Evolutionary conservation across 1,140 invertebrate genomes (phyloP), one percentile per base, ranked within the genome.

Genomic region (Drosophila leontia): DNA sequence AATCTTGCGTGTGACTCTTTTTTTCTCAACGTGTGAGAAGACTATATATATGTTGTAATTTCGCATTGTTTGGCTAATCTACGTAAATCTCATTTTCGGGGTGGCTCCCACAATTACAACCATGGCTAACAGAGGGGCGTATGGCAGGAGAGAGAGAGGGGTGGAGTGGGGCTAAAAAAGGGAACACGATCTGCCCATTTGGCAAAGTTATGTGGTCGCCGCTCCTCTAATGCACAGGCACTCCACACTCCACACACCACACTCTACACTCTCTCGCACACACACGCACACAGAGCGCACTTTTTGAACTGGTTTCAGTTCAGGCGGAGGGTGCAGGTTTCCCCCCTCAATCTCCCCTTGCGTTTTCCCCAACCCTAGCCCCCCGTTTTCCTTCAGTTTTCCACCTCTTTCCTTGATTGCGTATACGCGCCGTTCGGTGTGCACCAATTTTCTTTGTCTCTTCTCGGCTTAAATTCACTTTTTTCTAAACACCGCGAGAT

Each of bases 21-120:
- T 32, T 47, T 47, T 34, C 35, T 55, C 34, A 26, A 11, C 8
- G 53, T 56, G 53, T 56, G 53, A n/a, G 35, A 56, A 37, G 48
- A 51, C 48, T 51, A 29, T 44, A 37, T 50, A 55, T 61, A 56
- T 72, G 81, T 82, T 90, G 85, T 85, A 91, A 91, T 85, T 90
- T 90, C 78, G 78, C 86, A 90, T 90, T 90, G 85, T 90, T 90
- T 91, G 86, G 82, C 82, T 88, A 91, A 90, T 90, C 85, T 90
- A 82, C 68, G 71, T 80, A 82, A 90, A 90, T 90, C 85, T 90
- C 59, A 82, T 85, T 88, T 88, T 75, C 60, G 78, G 78, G 86
- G 63, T 56, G 57, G 86, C 85, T 90, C 85, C 86, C 85, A 90
- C 85, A 90, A 90, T 90, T 90, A 90, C 78, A 63, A 60, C 11